These are phyloP conservation scores for Blastobasis lacticolella DNA, from an alignment of 2,888 invertebrate species.

Conservation along the genomic window DNA sequence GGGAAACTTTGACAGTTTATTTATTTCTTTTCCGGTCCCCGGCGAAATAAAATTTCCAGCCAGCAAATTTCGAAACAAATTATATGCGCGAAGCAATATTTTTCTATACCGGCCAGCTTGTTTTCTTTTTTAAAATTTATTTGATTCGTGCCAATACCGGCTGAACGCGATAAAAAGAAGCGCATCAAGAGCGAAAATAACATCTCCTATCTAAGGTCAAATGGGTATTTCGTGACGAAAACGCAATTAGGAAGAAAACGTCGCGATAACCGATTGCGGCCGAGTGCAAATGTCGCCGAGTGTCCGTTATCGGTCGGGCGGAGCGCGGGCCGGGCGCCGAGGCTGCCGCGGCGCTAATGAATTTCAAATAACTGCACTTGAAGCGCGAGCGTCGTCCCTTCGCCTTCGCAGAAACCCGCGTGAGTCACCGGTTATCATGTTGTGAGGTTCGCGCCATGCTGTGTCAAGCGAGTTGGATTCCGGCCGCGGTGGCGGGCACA, in stretches of 20 bases:
- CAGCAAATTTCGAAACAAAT: too few relatives aligned
- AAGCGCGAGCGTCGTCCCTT: slow-evolving; percentile 18
- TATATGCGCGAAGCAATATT: too few relatives aligned
- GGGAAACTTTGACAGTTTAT: too few relatives aligned
- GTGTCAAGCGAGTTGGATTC: slow-evolving; percentile 69
- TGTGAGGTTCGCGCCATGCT: slow-evolving; percentile 36
- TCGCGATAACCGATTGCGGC: slow-evolving; percentile 57
- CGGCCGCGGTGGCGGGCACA: slow-evolving; percentile 63
- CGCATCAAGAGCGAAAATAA: slow-evolving; percentile 9
- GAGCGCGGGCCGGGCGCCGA: not conserved
- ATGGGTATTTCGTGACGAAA: slow-evolving; percentile 23
- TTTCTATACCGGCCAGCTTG: too few relatives aligned
- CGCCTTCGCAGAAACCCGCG: slow-evolving; percentile 57
- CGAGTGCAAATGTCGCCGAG: slow-evolving; percentile 62
- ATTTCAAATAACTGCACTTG: not conserved
- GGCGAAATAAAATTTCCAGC: too few relatives aligned
- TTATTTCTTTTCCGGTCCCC: too few relatives aligned
- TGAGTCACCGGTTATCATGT: slow-evolving; percentile 70
- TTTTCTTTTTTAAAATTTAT: too few relatives aligned
- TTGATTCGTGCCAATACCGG: too few relatives aligned
- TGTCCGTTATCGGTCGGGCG: not conserved
- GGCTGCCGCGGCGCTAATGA: not conserved
- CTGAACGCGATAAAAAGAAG: too few relatives aligned
- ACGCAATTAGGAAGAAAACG: slow-evolving; percentile 44
- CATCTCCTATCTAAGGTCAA: slow-evolving; percentile 42